Base-by-base conservation (phyloP, 2,888 invertebrate species). In the Eumerus sabulonum region DNA sequence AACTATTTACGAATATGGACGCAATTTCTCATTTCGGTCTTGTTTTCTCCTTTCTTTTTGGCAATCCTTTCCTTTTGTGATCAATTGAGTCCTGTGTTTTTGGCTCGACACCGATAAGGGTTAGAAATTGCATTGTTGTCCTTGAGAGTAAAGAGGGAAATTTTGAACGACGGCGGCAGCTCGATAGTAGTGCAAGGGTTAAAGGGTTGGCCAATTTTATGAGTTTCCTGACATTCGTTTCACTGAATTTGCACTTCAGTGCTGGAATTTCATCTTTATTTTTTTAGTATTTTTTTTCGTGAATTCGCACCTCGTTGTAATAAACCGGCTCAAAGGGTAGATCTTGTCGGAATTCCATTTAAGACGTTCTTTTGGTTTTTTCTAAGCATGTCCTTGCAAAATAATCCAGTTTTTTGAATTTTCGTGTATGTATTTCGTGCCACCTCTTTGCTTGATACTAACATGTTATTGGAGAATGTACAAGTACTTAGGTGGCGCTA, bases 171-270 rank as follows among this genome's bases (percentile, higher is more conserved):
- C 27, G 51, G 13, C 7, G 27, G 3, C 27, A 45, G 13, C 38
- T n/a, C 40, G 38, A 17, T 13, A 40, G 38, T 48, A 48, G 0
- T 42, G 14, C 1, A 17, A 16, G 19, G 42, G 19, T 42, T 19
- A 44, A 16, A n/a, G 14, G 40, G 56, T 67, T 57, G 42, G 67
- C 67, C 5, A 57, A 66, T 57, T 66, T 56, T 67, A 67, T 57
- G 57, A 44, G 14, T 13, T 18, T 53, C 63, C 27, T 27, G 2
- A 27, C 2, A 27, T 27, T 27, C 27, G 3, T 27, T 27, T 27
- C 2, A 27, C 2, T 4, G 2, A 4, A 27, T 50, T 62, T 50
- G 62, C 62, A 50, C 19, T 18, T 27, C 2, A 27, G 27, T 27
- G 7, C 27, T 4, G 27, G 7, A 2, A 27, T 27, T 27, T 27